Conservation (phyloP, 2,888 invertebrate species). For the Rutpela maculata region DNA sequence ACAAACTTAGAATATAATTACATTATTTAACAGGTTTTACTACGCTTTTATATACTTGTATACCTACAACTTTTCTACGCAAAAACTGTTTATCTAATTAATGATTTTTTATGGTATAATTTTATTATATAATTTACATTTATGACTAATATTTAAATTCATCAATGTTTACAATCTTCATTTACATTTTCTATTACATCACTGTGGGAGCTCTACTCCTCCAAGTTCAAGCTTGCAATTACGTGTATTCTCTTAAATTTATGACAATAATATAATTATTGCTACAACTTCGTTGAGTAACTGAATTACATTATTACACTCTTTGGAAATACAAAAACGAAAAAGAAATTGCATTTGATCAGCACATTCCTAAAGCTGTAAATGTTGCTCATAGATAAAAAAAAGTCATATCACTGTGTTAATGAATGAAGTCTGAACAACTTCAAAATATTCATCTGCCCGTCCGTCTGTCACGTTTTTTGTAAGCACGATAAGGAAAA, state of each 20-base stretch:
- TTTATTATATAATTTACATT: conserved; percentile 1
- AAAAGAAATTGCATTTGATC: too few species aligned
- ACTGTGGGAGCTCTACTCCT: conserved; percentile 4
- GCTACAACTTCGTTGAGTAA: too few species aligned
- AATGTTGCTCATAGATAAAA: too few species aligned
- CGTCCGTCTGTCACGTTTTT: too few species aligned
- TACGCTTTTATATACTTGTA: background rate
- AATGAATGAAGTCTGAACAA: too few species aligned
- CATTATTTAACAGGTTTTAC: background rate
- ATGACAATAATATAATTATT: background rate
- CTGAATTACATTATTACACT: too few species aligned
- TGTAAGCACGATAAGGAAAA: too few species aligned
- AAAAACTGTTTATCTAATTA: background rate
- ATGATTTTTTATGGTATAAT: background rate
- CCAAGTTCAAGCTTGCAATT: background rate
- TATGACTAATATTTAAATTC: conserved; percentile 19
- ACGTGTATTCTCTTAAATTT: background rate
- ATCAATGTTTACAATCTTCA: conserved; percentile 7
- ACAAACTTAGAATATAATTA: too few species aligned
- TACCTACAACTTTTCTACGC: background rate
- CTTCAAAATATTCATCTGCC: too few species aligned
- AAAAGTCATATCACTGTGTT: too few species aligned
- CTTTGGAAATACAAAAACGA: too few species aligned
- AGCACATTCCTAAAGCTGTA: too few species aligned
- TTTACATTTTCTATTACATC: conserved; percentile 10